A percentile compares a stretch with the other conserved stretches of the same genome.
These are phyloP conservation scores for Campylomormyrus tamandua DNA, from an alignment of 2,113 vertebrate genomes.

Conservation along the genomic window DNA sequence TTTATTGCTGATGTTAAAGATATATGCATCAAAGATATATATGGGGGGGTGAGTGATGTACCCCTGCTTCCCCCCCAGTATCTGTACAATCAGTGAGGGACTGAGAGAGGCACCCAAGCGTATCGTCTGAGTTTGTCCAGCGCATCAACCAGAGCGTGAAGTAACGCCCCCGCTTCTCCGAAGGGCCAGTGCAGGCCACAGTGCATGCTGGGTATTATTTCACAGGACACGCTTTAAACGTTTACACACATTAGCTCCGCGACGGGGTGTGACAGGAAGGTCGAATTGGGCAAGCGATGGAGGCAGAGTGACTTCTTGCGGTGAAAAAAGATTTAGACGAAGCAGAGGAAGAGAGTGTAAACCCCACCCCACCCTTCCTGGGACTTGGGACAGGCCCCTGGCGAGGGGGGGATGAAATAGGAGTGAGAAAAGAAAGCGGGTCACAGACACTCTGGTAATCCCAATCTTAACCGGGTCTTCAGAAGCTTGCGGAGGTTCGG, in stretches of 20 bases:
- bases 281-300: background rate
- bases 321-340: background rate
- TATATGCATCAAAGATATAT: background rate
- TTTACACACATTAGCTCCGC: background rate
- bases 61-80: background rate
- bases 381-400: background rate
- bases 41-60: background rate
- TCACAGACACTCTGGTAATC: background rate
- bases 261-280: background rate
- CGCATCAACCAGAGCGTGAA: background rate
- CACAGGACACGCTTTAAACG: background rate
- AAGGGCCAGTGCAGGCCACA: background rate
- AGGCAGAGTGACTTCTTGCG: background rate
- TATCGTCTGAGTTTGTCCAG: background rate
- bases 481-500: background rate
- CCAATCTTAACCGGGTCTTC: background rate
- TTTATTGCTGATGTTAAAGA: background rate
- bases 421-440: background rate
- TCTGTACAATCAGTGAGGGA: background rate
- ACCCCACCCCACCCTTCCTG: background rate
- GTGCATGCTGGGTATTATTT: background rate
- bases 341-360: background rate
- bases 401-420: background rate
- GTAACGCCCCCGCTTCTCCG: background rate
- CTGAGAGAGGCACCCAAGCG: background rate